Percentiles rank a stretch among this genome's conserved stretches.
phyloP scores from a whole-genome alignment of 1,140 invertebrate genomes.

The Heliconius hewitsoni region DNA sequence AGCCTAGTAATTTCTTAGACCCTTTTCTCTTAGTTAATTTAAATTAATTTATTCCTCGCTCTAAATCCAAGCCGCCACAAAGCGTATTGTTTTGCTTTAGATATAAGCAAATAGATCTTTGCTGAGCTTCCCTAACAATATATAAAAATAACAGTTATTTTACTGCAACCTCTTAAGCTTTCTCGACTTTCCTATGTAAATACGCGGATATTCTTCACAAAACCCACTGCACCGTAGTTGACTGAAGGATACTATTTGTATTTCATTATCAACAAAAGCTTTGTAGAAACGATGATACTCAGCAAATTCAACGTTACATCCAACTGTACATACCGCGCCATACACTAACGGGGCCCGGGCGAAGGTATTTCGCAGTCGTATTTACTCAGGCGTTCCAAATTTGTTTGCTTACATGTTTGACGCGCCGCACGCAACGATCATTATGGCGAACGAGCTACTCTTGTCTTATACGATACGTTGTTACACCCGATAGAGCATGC shows the following conservation, averaged over 20 bases:
- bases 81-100: conserved; percentile 37
- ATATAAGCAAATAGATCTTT: conserved; percentile 34
- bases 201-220: conserved; percentile 60
- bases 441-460: conserved; percentile 77
- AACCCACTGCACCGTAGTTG: conserved; percentile 65
- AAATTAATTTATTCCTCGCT: conserved; percentile 71
- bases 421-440: conserved; percentile 79
- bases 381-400: conserved; percentile 80
- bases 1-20: conserved; percentile 68
- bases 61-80: conserved; percentile 28
- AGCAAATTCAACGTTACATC: conserved; percentile 68
- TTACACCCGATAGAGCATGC: conserved; percentile 74
- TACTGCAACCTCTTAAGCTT: conserved; percentile 40
- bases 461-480: conserved; percentile 76
- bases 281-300: conserved; percentile 74
- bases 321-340: conserved; percentile 64
- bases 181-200: conserved; percentile 51
- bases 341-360: conserved; percentile 60
- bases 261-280: conserved; percentile 79
- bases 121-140: conserved; percentile 30
- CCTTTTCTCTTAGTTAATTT: conserved; percentile 73
- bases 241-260: conserved; percentile 75
- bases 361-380: conserved; percentile 78
- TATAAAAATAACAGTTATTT: conserved; percentile 45
- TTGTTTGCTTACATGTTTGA: conserved; percentile 81